These are phyloP conservation scores for Brachyistius frenatus DNA, from an alignment of 2,113 vertebrate species.

Conservation along the genomic window DNA sequence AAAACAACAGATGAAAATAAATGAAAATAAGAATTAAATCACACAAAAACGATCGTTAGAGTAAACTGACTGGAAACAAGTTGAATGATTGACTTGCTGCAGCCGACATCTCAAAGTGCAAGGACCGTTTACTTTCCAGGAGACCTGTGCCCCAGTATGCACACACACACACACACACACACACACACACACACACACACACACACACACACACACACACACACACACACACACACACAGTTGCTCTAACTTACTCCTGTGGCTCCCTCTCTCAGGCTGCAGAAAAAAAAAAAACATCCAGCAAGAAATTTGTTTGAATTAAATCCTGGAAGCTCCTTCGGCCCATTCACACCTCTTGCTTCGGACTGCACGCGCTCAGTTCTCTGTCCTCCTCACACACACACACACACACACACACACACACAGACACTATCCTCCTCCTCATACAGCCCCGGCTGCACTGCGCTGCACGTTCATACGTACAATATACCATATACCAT, in stretches of 20 bases:
- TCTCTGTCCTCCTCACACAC: slow-evolving; percentile 18
- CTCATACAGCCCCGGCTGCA: background rate
- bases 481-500: no score
- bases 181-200: background rate
- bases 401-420: background rate
- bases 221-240: background rate
- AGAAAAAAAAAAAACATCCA: no score
- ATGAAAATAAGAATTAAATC: no score
- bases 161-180: background rate
- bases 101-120: slow-evolving; percentile 48
- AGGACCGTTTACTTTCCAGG: background rate
- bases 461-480: background rate
- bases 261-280: no score
- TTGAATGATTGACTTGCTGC: slow-evolving; percentile 21
- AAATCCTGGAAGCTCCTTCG: no score
- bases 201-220: slow-evolving; percentile 5
- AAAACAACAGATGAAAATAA: no score
- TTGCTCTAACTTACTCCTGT: background rate
- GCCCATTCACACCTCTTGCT: no score
- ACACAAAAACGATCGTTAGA: no score
- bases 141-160: no score
- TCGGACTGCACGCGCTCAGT: no score
- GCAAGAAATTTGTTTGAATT: no score
- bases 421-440: background rate
- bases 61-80: background rate